A percentile compares a stretch with the other conserved stretches of the same genome.
Evolutionary conservation across 2,888 invertebrate genomes (phyloP).

Genomic region (Drosophila quasianomalipes): DNA sequence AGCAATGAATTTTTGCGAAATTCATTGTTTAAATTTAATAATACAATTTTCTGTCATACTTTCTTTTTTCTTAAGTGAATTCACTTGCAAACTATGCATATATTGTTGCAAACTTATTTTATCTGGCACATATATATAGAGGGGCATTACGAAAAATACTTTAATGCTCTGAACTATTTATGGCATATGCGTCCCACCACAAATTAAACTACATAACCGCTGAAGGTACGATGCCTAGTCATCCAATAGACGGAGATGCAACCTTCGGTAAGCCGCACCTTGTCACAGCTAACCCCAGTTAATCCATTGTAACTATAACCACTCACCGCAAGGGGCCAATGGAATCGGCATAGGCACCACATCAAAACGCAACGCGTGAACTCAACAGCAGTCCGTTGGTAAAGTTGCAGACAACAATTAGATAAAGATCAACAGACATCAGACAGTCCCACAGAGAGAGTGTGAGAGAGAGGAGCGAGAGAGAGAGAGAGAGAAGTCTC

Average conservation of each 20-base stretch:
- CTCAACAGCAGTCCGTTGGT: conserved; percentile 40
- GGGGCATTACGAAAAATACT: not conserved
- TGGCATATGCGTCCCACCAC: conserved; percentile 20
- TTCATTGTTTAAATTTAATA: not conserved
- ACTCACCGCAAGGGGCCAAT: conserved; percentile 48
- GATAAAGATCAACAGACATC: conserved; percentile 73
- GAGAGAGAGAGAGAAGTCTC: not conserved
- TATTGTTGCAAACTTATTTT: conserved; percentile 8
- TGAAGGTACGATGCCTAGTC: conserved; percentile 35
- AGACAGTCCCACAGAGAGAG: conserved; percentile 9
- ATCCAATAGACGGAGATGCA: conserved; percentile 14
- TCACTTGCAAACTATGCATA: not conserved
- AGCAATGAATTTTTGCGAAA: not conserved
- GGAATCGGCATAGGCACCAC: conserved; percentile 63
- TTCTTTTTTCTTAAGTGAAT: not conserved
- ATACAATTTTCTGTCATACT: not conserved
- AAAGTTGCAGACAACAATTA: conserved; percentile 62
- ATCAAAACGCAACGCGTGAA: conserved; percentile 56
- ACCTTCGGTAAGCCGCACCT: conserved; percentile 48
- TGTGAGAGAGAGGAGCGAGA: conserved; percentile 2
- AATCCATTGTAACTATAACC: conserved; percentile 59
- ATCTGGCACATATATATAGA: not conserved
- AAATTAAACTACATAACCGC: conserved; percentile 6
- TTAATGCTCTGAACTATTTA: conserved; percentile 3
- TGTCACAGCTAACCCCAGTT: conserved; percentile 39